Evolutionary conservation across 1,140 invertebrate species (phyloP), one percentile per base, ranked within the genome.

Genomic region (Penaeus indicus): DNA sequence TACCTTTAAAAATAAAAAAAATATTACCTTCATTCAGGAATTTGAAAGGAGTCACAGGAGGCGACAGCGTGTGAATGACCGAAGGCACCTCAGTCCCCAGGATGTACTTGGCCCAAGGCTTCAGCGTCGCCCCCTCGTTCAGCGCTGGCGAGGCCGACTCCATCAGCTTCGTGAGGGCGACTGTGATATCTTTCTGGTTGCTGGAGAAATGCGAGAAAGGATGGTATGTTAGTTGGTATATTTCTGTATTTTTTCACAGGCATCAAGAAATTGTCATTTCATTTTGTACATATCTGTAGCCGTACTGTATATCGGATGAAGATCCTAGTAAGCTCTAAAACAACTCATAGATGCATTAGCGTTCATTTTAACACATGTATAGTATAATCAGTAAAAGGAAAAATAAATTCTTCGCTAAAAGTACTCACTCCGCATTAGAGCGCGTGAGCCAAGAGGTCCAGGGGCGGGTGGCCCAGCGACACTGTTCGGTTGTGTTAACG

Each of bases 401-500:
- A 27, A 25, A 61, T 18, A 79, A 79, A 90, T 22, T 79, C 67
- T 47, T 27, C 38, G 42, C 77, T 47, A 8, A 87, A 27, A 22
- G 19, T 67, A 95, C 95, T 94, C 95, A 90, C 94, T 93, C 13
- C 94, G 93, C 0, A 92, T 91, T 10, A 93, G 94, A 94, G 89
- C 96, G 95, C 8, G 94, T 94, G 91, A 96, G 93, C 90, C 95
- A 95, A 5, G 95, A 96, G 91, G 95, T 95, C 96, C 96, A 97
- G n/a, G 96, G 96, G 83, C 96, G 93, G 1, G 96, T 95, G 0
- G 96, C 96, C 96, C 96, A 97, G 0, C 94, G 94, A 91, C 96
- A 97, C 11, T 96, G 94, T n/a, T 95, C 94, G 22, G 94, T 94
- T 4, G 92, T 93, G 1, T 94, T 94, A 3, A 96, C 92, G 0